These are phyloP conservation scores for Alitta virens DNA, from an alignment of 2,888 invertebrate species.

Conservation along the genomic window DNA sequence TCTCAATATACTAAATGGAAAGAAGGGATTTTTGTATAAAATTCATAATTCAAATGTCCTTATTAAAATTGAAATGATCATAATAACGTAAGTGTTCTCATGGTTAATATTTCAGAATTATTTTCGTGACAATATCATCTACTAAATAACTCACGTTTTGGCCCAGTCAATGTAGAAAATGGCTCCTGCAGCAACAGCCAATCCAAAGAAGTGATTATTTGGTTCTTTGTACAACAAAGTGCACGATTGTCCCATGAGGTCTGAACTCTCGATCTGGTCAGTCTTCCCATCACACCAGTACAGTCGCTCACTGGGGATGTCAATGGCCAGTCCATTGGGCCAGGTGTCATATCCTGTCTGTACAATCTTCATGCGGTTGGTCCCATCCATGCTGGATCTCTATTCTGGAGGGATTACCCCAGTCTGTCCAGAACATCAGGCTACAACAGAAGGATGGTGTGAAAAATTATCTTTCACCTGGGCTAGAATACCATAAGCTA, in stretches of 20 bases:
- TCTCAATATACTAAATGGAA: too few relatives aligned
- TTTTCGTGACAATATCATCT: too few relatives aligned
- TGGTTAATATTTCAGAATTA: too few relatives aligned
- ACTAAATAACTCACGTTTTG: slow-evolving; percentile 43
- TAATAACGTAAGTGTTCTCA: too few relatives aligned
- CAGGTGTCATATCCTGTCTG: slow-evolving; percentile 67
- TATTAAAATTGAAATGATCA: too few relatives aligned
- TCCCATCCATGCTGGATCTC: slow-evolving; percentile 78
- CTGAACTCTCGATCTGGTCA: slow-evolving; percentile 38
- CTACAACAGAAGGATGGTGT: slow-evolving; percentile 45
- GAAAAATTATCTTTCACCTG: too few relatives aligned
- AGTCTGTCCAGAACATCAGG: slow-evolving; percentile 71
- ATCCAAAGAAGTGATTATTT: slow-evolving; percentile 45
- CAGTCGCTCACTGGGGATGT: slow-evolving; percentile 63
- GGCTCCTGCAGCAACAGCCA: slow-evolving; percentile 35
- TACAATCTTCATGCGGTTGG: slow-evolving; percentile 68
- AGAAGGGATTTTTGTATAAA: too few relatives aligned
- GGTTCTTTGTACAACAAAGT: slow-evolving; percentile 33
- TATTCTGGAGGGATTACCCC: slow-evolving; percentile 74
- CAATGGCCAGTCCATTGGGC: slow-evolving; percentile 87
- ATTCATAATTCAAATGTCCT: too few relatives aligned
- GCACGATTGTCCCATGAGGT: slow-evolving; percentile 30
- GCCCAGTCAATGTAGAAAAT: slow-evolving; percentile 48
- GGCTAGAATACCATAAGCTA: too few relatives aligned
- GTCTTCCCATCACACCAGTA: slow-evolving; percentile 45